These are phyloP conservation scores for Lycophotia porphyrea DNA, from an alignment of 2,888 invertebrate species.

Conservation along the genomic window DNA sequence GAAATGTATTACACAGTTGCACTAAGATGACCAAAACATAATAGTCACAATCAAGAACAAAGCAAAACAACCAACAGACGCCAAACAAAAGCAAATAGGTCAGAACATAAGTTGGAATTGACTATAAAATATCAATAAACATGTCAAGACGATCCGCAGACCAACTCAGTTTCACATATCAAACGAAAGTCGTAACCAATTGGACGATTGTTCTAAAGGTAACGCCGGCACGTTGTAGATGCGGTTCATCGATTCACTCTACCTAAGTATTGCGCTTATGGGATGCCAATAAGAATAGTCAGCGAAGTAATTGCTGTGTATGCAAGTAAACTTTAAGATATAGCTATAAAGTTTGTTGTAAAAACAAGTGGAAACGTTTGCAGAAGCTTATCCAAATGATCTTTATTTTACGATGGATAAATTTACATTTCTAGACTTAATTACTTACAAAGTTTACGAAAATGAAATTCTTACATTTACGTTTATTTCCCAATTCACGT, in stretches of 20 bases:
- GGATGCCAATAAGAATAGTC: slow-evolving; percentile 30
- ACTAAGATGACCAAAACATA: slow-evolving; percentile 26
- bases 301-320: slow-evolving; percentile 28
- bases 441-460: slow-evolving; percentile 10
- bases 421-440: not conserved
- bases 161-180: slow-evolving; percentile 64
- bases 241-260: slow-evolving; percentile 32
- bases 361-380: not conserved
- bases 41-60: slow-evolving; percentile 46
- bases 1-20: slow-evolving; percentile 20
- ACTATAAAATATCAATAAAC: slow-evolving; percentile 69
- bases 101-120: slow-evolving; percentile 54
- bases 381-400: not conserved
- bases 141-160: slow-evolving; percentile 66
- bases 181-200: slow-evolving; percentile 69
- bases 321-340: slow-evolving; percentile 23
- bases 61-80: slow-evolving; percentile 34
- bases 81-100: slow-evolving; percentile 59
- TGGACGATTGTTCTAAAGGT: slow-evolving; percentile 53
- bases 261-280: slow-evolving; percentile 16
- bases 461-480: slow-evolving; percentile 16
- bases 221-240: slow-evolving; percentile 38
- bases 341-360: slow-evolving; percentile 6
- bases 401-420: slow-evolving; percentile 10
- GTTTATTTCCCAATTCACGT: slow-evolving; percentile 34